Evolutionary conservation across 2,888 invertebrate genomes (phyloP).

Genomic region (Agonopterix arenella): DNA sequence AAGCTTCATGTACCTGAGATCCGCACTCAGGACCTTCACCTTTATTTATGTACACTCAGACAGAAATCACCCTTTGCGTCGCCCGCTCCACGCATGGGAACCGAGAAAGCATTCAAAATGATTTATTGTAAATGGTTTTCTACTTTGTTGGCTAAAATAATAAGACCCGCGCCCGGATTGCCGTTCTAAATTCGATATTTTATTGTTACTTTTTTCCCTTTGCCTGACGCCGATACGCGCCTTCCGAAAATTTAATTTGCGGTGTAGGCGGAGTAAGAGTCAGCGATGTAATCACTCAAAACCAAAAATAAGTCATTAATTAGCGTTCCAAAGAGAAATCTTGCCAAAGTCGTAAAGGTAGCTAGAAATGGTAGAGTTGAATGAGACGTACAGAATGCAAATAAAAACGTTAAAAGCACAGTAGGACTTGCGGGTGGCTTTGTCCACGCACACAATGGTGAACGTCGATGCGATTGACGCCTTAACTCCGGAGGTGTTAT

Average conservation of each 20-base stretch:
- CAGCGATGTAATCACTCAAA: slow-evolving; percentile 36
- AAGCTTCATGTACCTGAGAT: slow-evolving; percentile 60
- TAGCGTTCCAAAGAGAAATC: slow-evolving; percentile 20
- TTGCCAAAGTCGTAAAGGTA: slow-evolving; percentile 31
- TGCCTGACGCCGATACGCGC: slow-evolving; percentile 43
- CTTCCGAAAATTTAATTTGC: slow-evolving; percentile 53
- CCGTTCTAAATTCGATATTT: slow-evolving; percentile 70
- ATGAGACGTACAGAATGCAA: slow-evolving; percentile 61
- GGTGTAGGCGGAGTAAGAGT: slow-evolving; percentile 39
- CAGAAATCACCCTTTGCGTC: slow-evolving; percentile 76
- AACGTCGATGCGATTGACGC: slow-evolving; percentile 55
- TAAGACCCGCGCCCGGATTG: slow-evolving; percentile 59
- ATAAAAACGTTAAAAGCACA: slow-evolving; percentile 63
- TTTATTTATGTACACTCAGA: slow-evolving; percentile 74
- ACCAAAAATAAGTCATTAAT: slow-evolving; percentile 27
- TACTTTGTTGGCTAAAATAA: slow-evolving; percentile 78
- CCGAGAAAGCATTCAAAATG: slow-evolving; percentile 75
- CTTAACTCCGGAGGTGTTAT: slow-evolving; percentile 68
- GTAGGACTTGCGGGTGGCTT: slow-evolving; percentile 69
- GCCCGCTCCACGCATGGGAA: slow-evolving; percentile 69
- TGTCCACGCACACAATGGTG: slow-evolving; percentile 56
- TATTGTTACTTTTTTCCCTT: slow-evolving; percentile 57
- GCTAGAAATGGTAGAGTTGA: slow-evolving; percentile 39
- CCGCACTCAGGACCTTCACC: slow-evolving; percentile 65
- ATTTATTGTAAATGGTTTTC: slow-evolving; percentile 78